Evolutionary conservation across 2,113 vertebrate species (phyloP), one percentile per base, ranked within the genome.

Genomic region (Neopipo cinnamomea): DNA sequence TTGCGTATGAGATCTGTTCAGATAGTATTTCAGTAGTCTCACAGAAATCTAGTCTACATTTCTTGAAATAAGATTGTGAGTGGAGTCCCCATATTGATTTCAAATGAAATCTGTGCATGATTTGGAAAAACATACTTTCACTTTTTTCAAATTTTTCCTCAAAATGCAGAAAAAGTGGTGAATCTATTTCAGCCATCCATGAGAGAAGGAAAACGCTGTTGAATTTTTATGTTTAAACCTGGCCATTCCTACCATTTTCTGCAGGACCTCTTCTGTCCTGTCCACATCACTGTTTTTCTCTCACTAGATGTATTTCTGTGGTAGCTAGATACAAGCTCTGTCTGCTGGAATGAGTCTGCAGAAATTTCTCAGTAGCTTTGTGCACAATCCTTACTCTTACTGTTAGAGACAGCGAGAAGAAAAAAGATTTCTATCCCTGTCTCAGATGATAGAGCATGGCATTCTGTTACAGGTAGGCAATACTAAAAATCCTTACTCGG

Each of bases 301-400:
- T 81, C 11, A 2, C 35, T 86, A 63, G 76, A 74, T 12, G 39
- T 8, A 53, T 79, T 93, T 88, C 25, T 63, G 21, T 84, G 86
- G 63, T 92, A 79, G 50, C 55, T 46, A 46, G 44, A 46, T 46
- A 86, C 61, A 92, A 91, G 63, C 75, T 88, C 72, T 70, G 65
- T 50, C 68, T 86, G 59, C 33, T 89, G 74, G 67, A 91, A 96
- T 96, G 89, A 95, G 53, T 94, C 89, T 87, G 91, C 80, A 94
- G 84, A 92, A 92, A 82, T 65, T 93, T 74, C 86, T 91, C 91
- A 77, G 39, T 31, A 91, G 59, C 47, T 85, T 85, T 91, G 78
- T 68, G 56, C 65, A 81, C 50, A 71, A 61, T 67, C 67, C 49
- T 90, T 88, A 79, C 63, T 93, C 68, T 88, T 74, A 21, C 52